Percentiles rank a stretch among this genome's conserved stretches.
phyloP scores from a whole-genome alignment of 1,140 invertebrate genomes.

The Lordiphosa mommai region DNA sequence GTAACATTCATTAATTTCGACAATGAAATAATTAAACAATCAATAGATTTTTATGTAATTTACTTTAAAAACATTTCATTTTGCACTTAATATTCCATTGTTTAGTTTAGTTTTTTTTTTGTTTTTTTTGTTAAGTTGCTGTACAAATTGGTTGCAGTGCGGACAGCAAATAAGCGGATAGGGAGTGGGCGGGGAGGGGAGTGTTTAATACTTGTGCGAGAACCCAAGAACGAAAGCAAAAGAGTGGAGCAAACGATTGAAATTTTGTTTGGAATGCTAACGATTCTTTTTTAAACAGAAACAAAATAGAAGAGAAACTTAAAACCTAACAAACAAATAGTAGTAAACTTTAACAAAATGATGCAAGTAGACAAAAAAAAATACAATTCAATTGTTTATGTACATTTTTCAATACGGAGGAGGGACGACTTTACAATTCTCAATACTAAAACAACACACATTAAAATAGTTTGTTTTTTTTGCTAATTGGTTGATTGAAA shows the following conservation, averaged over 20 bases:
- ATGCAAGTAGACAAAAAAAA: slow-evolving; percentile 12
- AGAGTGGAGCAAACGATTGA: slow-evolving; percentile 34
- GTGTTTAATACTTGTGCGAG: slow-evolving; percentile 70
- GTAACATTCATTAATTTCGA: slow-evolving; percentile 72
- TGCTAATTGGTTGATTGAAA: slow-evolving; percentile 14
- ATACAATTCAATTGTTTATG: slow-evolving; percentile 62
- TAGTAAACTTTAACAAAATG: slow-evolving; percentile 67
- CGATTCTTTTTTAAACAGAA: slow-evolving; percentile 62
- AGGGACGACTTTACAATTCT: slow-evolving; percentile 32
- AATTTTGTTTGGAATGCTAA: slow-evolving; percentile 65
- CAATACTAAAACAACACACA: slow-evolving; percentile 53
- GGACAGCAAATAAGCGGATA: slow-evolving; percentile 13
- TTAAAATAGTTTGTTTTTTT: slow-evolving; percentile 48
- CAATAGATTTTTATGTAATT: slow-evolving; percentile 40
- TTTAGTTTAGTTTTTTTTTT: slow-evolving; percentile 28
- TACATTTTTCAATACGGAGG: slow-evolving; percentile 48
- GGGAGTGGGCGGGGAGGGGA: slow-evolving; percentile 8
- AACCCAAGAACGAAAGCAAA: slow-evolving; percentile 41
- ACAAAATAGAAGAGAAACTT: slow-evolving; percentile 63
- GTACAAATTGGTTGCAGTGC: slow-evolving; percentile 68
- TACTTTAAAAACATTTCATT: slow-evolving; percentile 32
- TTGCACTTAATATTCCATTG: slow-evolving; percentile 72
- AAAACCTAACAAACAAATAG: slow-evolving; percentile 68
- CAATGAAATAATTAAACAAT: slow-evolving; percentile 61
- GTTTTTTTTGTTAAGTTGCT: slow-evolving; percentile 55